phyloP scores from a whole-genome alignment of 2,888 invertebrate genomes.

The Tipula confusa region DNA sequence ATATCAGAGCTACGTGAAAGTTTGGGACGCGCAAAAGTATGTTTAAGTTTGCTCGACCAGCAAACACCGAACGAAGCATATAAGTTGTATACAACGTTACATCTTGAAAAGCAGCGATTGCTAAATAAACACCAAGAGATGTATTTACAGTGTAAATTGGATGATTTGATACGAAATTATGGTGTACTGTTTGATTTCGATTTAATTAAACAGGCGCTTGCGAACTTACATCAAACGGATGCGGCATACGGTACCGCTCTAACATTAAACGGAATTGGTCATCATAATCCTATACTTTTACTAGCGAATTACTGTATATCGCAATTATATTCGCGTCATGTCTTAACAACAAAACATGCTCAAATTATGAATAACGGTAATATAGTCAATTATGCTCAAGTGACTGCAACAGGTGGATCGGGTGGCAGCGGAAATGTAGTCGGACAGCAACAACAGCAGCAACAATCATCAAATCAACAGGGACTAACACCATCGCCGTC shows the following conservation, averaged over 20 bases:
- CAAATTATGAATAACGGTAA: conserved; percentile 55
- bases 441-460: background rate
- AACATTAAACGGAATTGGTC: conserved; percentile 42
- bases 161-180: conserved; percentile 64
- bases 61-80: conserved; percentile 57
- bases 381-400: conserved; percentile 44
- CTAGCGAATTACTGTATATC: conserved; percentile 74
- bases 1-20: conserved; percentile 62
- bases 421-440: conserved; percentile 33
- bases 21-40: conserved; percentile 58
- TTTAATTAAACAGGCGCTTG: conserved; percentile 61
- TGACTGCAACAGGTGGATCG: conserved; percentile 39
- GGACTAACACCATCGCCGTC: conserved; percentile 36
- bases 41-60: conserved; percentile 56
- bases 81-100: conserved; percentile 57
- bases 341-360: conserved; percentile 48
- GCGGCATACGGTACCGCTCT: conserved; percentile 36
- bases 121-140: conserved; percentile 67
- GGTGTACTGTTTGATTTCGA: conserved; percentile 64
- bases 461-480: background rate
- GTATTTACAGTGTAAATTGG: conserved; percentile 66
- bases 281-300: conserved; percentile 66
- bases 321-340: conserved; percentile 63
- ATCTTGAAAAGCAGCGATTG: conserved; percentile 62
- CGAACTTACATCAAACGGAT: conserved; percentile 57